Conservation (phyloP, 2,888 invertebrate species). For the Scotopteryx bipunctaria region DNA sequence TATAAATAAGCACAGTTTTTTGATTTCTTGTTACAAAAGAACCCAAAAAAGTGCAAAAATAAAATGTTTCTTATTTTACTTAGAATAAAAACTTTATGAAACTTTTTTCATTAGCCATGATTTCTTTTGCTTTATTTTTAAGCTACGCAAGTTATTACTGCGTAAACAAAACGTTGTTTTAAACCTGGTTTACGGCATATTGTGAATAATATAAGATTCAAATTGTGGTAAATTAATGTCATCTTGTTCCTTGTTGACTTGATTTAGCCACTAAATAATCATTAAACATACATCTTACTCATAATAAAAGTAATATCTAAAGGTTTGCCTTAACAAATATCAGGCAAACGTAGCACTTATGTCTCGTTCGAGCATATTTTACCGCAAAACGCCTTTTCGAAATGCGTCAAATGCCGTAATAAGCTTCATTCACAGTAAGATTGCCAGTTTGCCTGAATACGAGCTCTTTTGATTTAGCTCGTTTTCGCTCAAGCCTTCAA, state of each 20-base stretch:
- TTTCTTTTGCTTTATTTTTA: slow-evolving; percentile 13
- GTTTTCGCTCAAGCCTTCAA: slow-evolving; percentile 19
- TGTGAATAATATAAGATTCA: not conserved
- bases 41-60: not conserved
- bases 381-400: slow-evolving; percentile 22
- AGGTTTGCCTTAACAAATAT: slow-evolving; percentile 7
- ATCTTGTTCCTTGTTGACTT: not conserved
- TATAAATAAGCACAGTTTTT: too few relatives aligned
- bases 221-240: too few relatives aligned
- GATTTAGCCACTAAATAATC: too few relatives aligned
- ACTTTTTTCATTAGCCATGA: slow-evolving; percentile 14
- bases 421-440: slow-evolving; percentile 37
- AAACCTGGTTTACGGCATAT: slow-evolving; percentile 1
- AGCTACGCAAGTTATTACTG: slow-evolving; percentile 6
- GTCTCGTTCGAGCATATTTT: slow-evolving; percentile 9
- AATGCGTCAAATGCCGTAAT: slow-evolving; percentile 33
- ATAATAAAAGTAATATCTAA: too few relatives aligned
- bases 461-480: slow-evolving; percentile 32
- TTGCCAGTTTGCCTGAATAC: slow-evolving; percentile 35
- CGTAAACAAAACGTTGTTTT: slow-evolving; percentile 8
- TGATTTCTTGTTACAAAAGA: too few relatives aligned
- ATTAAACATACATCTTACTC: too few relatives aligned
- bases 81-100: slow-evolving; percentile 10
- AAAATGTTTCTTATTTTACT: slow-evolving; percentile 9
- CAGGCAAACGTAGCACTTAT: slow-evolving; percentile 7